Base-by-base conservation (phyloP, 2,797 vertebrate species). In the Holocentrus rufus region DNA sequence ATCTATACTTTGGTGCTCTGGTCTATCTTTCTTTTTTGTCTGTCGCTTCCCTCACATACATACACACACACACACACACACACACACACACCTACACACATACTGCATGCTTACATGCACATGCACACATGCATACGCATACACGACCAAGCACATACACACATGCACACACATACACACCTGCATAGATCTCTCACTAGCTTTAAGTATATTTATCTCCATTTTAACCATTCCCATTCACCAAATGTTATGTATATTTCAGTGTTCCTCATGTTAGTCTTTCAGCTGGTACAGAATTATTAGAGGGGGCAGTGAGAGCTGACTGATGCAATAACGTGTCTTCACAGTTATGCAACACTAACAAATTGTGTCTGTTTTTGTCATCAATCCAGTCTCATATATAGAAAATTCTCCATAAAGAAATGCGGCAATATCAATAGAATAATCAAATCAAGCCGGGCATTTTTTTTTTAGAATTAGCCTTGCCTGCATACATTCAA, bases 321-420 rank as follows among this genome's bases (percentile, higher is more conserved):
- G 18, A n/a, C 65, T 81, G 70, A 89, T 77, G 72, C 77, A 71
- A 85, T 65, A 62, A 66, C 42, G 78, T 70, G 31, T 70, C 56
- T 80, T 81, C 73, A 59, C 70, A 76, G 80, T 85, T 86, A 77
- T 68, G 74, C 85, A 87, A 87, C 60, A 53, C 46, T 11, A 59
- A 71, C 58, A 75, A 83, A 64, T 22, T 68, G 66, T 80, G 44
- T 42, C 47, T n/a, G 11, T 62, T 64, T 27, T 10, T 22, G 34
- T 42, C 15, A 3, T 8, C 0, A 71, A 52, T 7, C n/a, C 5
- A 23, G 27, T 36, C 14, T 44, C 27, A 39, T 31, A 65, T 31
- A 31, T 20, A 61, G 42, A 18, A 31, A 52, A 31, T 58, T 34
- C 9, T 58, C 18, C 15, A 11, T 9, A 8, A n/a, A 36, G 56